Evolutionary conservation across 2,113 vertebrate species (phyloP).

Genomic region (Hippocampus zosterae): DNA sequence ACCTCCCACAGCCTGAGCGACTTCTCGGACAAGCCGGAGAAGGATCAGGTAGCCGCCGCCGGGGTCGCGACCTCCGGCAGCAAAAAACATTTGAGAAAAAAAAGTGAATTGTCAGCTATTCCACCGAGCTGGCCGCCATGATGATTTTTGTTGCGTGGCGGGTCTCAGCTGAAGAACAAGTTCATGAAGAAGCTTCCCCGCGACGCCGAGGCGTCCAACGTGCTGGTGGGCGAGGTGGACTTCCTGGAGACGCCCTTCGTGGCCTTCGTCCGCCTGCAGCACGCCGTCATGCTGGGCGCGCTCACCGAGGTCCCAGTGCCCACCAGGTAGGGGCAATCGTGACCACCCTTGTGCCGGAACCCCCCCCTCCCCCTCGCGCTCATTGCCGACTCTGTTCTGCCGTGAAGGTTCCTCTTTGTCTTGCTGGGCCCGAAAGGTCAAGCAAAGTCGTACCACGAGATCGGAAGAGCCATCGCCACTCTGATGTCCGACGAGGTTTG

Average conservation of each 20-base stretch:
- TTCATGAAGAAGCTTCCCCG: slow-evolving; percentile 98
- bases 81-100: too few relatives aligned
- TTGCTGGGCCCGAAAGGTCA: slow-evolving; percentile 96
- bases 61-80: too few relatives aligned
- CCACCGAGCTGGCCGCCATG: too few relatives aligned
- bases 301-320: slow-evolving; percentile 95
- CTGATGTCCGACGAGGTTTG: slow-evolving; percentile 96
- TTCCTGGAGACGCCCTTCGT: slow-evolving; percentile 92
- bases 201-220: slow-evolving; percentile 94
- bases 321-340: slow-evolving; percentile 76
- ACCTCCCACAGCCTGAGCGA: slow-evolving; percentile 93
- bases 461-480: slow-evolving; percentile 92
- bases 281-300: slow-evolving; percentile 92
- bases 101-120: too few relatives aligned
- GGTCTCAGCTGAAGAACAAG: slow-evolving; percentile 88
- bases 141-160: too few relatives aligned
- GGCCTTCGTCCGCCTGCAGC: slow-evolving; percentile 91
- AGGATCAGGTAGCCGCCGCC: slow-evolving; percentile 84
- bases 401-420: slow-evolving; percentile 87
- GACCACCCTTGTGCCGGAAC: neutral
- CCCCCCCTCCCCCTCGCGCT: neutral
- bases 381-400: neutral
- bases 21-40: slow-evolving; percentile 96
- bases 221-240: slow-evolving; percentile 93
- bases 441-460: slow-evolving; percentile 96